A percentile compares a stretch with the other conserved stretches of the same genome.
phyloP scores from a whole-genome alignment of 2,797 vertebrate genomes.

The Vipera ursinii region DNA sequence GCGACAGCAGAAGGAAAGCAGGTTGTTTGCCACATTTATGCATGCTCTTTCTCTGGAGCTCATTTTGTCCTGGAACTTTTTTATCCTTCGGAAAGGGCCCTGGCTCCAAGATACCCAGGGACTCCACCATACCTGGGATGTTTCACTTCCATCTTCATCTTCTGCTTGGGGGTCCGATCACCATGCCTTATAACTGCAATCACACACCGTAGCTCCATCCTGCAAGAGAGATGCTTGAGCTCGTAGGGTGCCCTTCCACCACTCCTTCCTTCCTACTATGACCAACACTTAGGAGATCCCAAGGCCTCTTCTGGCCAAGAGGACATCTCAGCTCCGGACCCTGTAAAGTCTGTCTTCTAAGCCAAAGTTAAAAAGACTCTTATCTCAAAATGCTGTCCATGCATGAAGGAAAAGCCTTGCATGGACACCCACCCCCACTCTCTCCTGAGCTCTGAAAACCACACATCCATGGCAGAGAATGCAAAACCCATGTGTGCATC shows the following conservation, averaged over 20 bases:
- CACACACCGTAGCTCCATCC: slow-evolving; percentile 98
- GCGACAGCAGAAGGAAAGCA: background rate
- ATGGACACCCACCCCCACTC: background rate
- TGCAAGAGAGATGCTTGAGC: slow-evolving; percentile 48
- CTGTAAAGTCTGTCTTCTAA: background rate
- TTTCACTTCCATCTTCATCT: slow-evolving; percentile 99
- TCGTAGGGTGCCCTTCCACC: background rate
- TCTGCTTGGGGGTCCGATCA: slow-evolving; percentile 96
- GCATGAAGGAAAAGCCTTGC: background rate
- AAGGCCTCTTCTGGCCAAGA: background rate
- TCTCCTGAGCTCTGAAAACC: background rate
- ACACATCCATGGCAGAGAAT: background rate
- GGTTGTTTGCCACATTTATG: background rate
- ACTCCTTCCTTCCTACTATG: background rate
- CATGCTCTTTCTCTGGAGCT: background rate
- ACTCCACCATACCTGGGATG: slow-evolving; percentile 81
- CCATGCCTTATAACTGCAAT: slow-evolving; percentile 96
- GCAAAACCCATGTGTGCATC: too few relatives aligned
- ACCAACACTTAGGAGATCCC: background rate
- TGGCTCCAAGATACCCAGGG: background rate
- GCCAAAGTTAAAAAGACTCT: background rate
- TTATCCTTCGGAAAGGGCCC: background rate
- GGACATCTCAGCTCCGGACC: background rate
- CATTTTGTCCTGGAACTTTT: background rate
- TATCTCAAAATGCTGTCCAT: background rate